Percentiles rank a stretch among this genome's conserved stretches.
Evolutionary conservation across 1,140 invertebrate species (phyloP).

Genomic region (Oscheius sp.): DNA sequence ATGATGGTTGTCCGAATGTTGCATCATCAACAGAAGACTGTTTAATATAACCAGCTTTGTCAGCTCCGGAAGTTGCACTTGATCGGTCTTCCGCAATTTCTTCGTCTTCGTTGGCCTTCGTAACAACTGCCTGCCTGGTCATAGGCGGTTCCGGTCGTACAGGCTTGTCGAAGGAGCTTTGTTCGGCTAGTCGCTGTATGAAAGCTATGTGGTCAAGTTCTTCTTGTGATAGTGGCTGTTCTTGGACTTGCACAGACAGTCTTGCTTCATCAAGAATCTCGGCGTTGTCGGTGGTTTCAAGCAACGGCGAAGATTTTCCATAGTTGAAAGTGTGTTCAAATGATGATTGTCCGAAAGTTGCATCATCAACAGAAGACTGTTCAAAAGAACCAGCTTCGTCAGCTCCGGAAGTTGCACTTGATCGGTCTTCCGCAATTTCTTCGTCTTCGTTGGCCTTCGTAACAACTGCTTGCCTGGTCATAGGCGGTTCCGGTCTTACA

Average conservation of each 20-base stretch:
- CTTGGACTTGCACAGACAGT: not conserved
- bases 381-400: not conserved
- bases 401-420: conserved; percentile 14
- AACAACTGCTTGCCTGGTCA: not conserved
- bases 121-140: no score
- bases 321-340: not conserved
- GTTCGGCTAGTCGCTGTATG: not conserved
- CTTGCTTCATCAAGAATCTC: not conserved
- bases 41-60: not conserved
- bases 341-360: not conserved
- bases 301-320: not conserved
- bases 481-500: not conserved
- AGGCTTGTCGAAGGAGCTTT: not conserved
- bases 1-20: not conserved
- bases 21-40: not conserved
- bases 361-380: not conserved
- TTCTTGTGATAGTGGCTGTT: conserved; percentile 4
- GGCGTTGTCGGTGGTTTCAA: not conserved
- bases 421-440: not conserved
- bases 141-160: not conserved
- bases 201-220: conserved; percentile 24
- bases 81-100: not conserved
- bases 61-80: conserved; percentile 10
- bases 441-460: not conserved
- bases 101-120: not conserved